phyloP scores from a whole-genome alignment of 1,140 invertebrate genomes.

The Anastatus disparis region DNA sequence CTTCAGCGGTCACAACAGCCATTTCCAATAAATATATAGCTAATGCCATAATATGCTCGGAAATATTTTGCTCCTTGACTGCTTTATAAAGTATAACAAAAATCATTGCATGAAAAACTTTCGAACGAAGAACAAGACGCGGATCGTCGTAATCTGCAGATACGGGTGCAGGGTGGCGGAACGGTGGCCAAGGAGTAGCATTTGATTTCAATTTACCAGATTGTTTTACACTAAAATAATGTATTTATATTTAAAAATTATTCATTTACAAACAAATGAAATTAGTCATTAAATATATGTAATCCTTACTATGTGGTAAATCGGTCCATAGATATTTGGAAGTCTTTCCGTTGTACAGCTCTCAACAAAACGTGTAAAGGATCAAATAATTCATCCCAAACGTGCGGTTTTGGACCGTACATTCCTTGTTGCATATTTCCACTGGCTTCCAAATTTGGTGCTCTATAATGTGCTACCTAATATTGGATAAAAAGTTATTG shows the following conservation, averaged over 20 bases:
- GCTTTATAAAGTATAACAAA: conserved; percentile 87
- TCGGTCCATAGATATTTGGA: conserved; percentile 93
- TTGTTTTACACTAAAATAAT: conserved; percentile 68
- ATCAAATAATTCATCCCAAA: conserved; percentile 94
- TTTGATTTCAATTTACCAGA: conserved; percentile 74
- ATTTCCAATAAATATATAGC: conserved; percentile 89
- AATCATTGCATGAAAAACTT: conserved; percentile 86
- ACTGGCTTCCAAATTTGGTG: conserved; percentile 81
- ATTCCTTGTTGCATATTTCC: conserved; percentile 93
- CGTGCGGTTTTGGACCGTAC: conserved; percentile 87
- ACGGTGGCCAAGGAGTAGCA: conserved; percentile 84
- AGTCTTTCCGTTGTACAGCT: conserved; percentile 91
- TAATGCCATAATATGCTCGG: conserved; percentile 87
- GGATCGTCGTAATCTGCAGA: conserved; percentile 79
- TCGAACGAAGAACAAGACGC: conserved; percentile 75
- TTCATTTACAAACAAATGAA: conserved; percentile 11
- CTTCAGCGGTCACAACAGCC: conserved; percentile 76
- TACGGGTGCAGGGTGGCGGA: conserved; percentile 75
- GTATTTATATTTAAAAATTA: neutral
- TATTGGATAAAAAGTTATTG: conserved; percentile 22
- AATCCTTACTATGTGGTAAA: conserved; percentile 83
- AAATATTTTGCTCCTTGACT: conserved; percentile 78
- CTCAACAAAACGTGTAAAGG: conserved; percentile 91
- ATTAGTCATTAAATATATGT: neutral
- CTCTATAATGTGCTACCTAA: conserved; percentile 80